Evolutionary conservation across 2,797 vertebrate species (phyloP).

Genomic region (Megalops cyprinoides): DNA sequence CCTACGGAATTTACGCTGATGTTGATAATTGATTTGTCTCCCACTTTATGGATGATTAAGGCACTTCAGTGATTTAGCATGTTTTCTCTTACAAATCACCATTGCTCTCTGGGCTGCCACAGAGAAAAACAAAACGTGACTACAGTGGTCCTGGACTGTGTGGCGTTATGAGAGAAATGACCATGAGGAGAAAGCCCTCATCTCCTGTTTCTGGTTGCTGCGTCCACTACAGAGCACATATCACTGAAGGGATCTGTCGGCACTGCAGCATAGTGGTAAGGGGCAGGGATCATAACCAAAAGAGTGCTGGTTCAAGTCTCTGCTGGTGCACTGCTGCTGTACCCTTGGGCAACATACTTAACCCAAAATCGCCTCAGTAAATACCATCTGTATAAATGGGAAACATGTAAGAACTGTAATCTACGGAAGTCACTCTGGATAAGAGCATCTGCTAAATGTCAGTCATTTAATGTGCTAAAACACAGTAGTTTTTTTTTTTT

Average conservation of each 20-base stretch:
- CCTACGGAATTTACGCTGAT: background rate
- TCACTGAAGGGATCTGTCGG: constrained; percentile 15
- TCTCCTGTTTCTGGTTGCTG: background rate
- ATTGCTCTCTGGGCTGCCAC: background rate
- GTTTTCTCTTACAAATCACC: background rate
- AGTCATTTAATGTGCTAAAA: too few relatives aligned
- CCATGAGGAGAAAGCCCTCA: background rate
- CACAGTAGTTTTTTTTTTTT: background rate
- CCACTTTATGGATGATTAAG: background rate
- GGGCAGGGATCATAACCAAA: too few relatives aligned
- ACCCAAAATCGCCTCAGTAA: too few relatives aligned
- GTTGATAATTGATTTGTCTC: background rate
- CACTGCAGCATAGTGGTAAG: too few relatives aligned
- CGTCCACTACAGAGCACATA: background rate
- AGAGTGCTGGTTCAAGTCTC: too few relatives aligned
- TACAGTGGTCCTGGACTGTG: background rate
- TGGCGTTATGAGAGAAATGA: background rate
- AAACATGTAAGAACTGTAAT: too few relatives aligned
- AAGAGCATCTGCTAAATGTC: too few relatives aligned
- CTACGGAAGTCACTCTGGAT: too few relatives aligned
- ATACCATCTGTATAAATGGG: too few relatives aligned
- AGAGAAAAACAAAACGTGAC: background rate
- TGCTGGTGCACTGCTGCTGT: too few relatives aligned
- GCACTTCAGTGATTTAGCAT: background rate
- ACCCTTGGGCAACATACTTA: too few relatives aligned